Evolutionary conservation across 2,797 vertebrate genomes (phyloP).

Genomic region (Lepus oiostolus): DNA sequence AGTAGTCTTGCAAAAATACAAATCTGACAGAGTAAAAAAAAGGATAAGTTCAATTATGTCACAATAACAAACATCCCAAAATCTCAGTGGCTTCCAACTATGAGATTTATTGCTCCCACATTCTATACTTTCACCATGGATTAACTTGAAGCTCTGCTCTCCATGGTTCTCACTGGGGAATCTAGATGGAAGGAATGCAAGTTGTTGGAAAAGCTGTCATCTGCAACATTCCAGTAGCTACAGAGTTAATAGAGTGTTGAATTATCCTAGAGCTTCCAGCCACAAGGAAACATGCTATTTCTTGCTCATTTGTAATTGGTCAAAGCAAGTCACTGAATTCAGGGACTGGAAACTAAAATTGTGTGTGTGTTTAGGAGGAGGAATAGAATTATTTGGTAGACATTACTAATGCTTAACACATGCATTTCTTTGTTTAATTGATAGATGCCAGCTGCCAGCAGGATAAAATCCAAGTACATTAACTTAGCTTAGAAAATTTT

Average conservation of each 20-base stretch:
- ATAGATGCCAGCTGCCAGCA: background rate
- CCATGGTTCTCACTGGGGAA: background rate
- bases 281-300: background rate
- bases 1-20: background rate
- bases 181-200: background rate
- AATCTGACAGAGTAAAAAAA: background rate
- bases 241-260: background rate
- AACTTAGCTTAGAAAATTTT: conserved; percentile 22
- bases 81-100: background rate
- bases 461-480: background rate
- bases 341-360: background rate
- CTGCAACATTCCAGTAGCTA: background rate
- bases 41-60: background rate
- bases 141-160: background rate
- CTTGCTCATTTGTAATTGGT: background rate
- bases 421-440: conserved; percentile 1
- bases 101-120: background rate
- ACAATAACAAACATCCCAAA: background rate
- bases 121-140: background rate
- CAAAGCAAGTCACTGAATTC: conserved; percentile 14
- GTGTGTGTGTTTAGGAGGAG: background rate
- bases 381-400: conserved; percentile 6
- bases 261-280: conserved; percentile 6
- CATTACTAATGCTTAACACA: background rate
- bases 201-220: background rate